Conservation (phyloP, 2,888 invertebrate genomes). For the Aphidius colemani region DNA sequence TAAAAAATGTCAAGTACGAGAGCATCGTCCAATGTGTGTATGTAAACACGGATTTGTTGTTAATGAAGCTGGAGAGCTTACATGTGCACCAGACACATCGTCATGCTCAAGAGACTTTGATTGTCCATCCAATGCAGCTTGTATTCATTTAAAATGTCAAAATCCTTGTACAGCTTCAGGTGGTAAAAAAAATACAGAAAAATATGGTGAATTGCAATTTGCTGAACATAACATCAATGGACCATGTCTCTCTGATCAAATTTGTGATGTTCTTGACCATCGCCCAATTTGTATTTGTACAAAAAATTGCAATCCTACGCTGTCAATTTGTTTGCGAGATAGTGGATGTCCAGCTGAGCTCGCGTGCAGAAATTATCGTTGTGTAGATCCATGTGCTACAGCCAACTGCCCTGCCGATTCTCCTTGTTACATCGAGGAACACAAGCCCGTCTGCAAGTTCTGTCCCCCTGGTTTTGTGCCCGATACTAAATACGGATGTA, state of each 20-base stretch:
- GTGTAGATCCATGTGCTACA: conserved; percentile 86
- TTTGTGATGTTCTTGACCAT: conserved; percentile 87
- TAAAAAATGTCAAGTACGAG: conserved; percentile 86
- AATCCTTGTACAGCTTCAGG: conserved; percentile 77
- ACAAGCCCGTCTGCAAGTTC: conserved; percentile 94
- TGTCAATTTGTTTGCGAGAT: conserved; percentile 88
- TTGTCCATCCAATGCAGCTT: conserved; percentile 85
- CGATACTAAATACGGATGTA: conserved; percentile 91
- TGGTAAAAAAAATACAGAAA: conserved; percentile 68
- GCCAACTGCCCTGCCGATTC: conserved; percentile 83
- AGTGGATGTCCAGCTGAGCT: conserved; percentile 83
- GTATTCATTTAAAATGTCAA: conserved; percentile 81
- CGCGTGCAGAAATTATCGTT: conserved; percentile 87
- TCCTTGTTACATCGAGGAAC: conserved; percentile 92
- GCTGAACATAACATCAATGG: conserved; percentile 64
- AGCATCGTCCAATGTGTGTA: conserved; percentile 83
- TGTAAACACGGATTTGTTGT: conserved; percentile 88
- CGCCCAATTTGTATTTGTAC: conserved; percentile 85
- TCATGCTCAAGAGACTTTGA: conserved; percentile 82
- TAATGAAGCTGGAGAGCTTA: conserved; percentile 84
- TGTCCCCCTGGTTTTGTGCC: conserved; percentile 92
- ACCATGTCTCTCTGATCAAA: conserved; percentile 78
- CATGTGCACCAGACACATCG: conserved; percentile 80
- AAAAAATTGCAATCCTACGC: conserved; percentile 82
- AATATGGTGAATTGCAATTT: conserved; percentile 72